These are phyloP conservation scores for Trididemnum miniatum DNA, from an alignment of 23 tunicate species.

Conservation along the genomic window DNA sequence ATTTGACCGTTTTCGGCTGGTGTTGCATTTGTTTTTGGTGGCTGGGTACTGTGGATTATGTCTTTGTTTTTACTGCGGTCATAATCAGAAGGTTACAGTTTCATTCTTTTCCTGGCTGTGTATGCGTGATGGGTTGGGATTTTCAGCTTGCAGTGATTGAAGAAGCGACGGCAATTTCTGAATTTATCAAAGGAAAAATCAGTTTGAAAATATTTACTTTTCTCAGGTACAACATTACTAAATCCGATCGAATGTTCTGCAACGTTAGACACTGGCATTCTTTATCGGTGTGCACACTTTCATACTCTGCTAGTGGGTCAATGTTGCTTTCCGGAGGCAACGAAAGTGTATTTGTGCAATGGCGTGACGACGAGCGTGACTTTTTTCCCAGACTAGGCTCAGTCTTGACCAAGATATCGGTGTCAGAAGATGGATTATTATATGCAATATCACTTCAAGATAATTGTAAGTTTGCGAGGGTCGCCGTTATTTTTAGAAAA, in stretches of 20 bases:
- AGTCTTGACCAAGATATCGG: conserved; percentile 24
- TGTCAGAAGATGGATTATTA: conserved; percentile 33
- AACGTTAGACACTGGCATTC: conserved; percentile 80
- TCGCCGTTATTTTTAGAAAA: too few relatives aligned
- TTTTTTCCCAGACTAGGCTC: conserved; percentile 77
- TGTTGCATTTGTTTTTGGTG: too few relatives aligned
- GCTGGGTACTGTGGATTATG: too few relatives aligned
- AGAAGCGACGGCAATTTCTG: too few relatives aligned
- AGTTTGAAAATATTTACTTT: not conserved
- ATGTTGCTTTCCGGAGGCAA: conserved; percentile 65
- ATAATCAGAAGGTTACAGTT: too few relatives aligned
- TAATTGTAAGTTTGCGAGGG: conserved; percentile 53
- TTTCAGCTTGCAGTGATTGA: too few relatives aligned
- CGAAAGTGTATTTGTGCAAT: conserved; percentile 83
- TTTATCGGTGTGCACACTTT: conserved; percentile 27
- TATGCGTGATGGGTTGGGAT: too few relatives aligned
- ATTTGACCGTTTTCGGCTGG: too few relatives aligned
- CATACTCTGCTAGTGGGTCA: conserved; percentile 59
- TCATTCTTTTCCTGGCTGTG: too few relatives aligned
- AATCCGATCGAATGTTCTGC: not conserved
- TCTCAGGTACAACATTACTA: conserved; percentile 37
- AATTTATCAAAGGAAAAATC: too few relatives aligned
- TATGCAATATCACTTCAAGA: conserved; percentile 67
- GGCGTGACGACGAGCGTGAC: conserved; percentile 34
- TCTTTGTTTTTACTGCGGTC: too few relatives aligned